Conservation (phyloP, 2,888 invertebrate genomes). For the Hoplodrina ambigua region DNA sequence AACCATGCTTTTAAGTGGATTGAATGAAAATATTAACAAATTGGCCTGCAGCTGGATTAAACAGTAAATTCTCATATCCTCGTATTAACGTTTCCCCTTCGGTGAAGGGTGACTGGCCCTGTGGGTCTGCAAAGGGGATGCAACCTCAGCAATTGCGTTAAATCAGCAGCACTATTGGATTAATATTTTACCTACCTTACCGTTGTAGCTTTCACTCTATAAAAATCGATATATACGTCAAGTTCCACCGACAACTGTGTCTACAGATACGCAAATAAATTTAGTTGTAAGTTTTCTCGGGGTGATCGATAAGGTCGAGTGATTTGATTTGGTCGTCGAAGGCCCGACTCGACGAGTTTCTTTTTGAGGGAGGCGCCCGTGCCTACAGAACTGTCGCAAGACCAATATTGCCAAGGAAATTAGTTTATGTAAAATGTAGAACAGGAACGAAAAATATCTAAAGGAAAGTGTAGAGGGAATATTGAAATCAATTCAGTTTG, state of each 20-base stretch:
- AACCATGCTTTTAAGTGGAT: conserved; percentile 86
- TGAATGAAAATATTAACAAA: conserved; percentile 90
- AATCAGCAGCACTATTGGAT: conserved; percentile 87
- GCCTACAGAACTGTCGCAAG: conserved; percentile 88
- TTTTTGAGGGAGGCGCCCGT: conserved; percentile 85
- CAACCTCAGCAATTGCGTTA: conserved; percentile 89
- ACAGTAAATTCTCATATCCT: conserved; percentile 90
- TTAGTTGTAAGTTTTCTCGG: conserved; percentile 85
- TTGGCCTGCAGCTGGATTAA: conserved; percentile 89
- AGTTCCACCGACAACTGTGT: conserved; percentile 49
- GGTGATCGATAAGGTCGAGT: conserved; percentile 87
- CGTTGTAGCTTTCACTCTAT: conserved; percentile 52
- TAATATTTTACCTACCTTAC: conserved; percentile 79
- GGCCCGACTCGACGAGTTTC: conserved; percentile 83
- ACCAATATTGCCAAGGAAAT: conserved; percentile 90
- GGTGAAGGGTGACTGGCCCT: conserved; percentile 84
- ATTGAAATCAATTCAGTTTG: conserved; percentile 86
- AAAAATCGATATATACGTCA: conserved; percentile 51
- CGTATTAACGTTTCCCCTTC: conserved; percentile 88
- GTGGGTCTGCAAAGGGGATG: conserved; percentile 80
- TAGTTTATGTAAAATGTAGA: conserved; percentile 90
- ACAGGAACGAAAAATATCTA: conserved; percentile 87
- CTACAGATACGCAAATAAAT: conserved; percentile 80
- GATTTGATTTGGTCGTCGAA: conserved; percentile 89
- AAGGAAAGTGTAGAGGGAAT: conserved; percentile 84